These are phyloP conservation scores for Apis cerana DNA, from an alignment of 1,140 invertebrate species.

Conservation along the genomic window DNA sequence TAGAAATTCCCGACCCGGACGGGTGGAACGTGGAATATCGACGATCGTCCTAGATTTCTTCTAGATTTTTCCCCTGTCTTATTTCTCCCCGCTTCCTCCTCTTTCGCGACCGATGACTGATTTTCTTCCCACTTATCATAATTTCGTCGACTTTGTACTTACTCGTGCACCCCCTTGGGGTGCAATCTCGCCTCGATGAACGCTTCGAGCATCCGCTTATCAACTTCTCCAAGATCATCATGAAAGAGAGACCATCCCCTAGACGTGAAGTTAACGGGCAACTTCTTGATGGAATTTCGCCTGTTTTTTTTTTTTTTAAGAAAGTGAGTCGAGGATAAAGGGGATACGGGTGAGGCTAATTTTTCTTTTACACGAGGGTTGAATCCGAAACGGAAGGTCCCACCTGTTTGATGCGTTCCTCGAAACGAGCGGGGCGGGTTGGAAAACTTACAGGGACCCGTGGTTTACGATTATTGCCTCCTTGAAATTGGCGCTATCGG, in stretches of 20 bases:
- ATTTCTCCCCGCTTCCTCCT: not conserved
- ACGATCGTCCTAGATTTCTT: no score
- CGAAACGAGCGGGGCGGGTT: not conserved
- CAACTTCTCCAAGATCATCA: no score
- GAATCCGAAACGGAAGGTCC: not conserved
- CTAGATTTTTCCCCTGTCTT: not conserved
- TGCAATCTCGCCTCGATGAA: slow-evolving; percentile 2
- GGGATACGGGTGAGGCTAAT: not conserved
- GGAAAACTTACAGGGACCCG: not conserved
- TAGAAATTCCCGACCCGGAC: slow-evolving; percentile 40
- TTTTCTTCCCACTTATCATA: not conserved
- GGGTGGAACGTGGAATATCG: slow-evolving; percentile 11
- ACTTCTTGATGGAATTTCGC: slow-evolving; percentile 3
- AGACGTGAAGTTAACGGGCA: slow-evolving; percentile 1
- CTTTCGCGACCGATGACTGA: not conserved
- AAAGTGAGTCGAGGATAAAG: not conserved
- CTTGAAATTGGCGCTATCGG: not conserved
- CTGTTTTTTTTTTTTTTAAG: not conserved
- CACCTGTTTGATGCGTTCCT: not conserved
- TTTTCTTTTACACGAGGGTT: not conserved
- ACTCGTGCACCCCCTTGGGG: not conserved
- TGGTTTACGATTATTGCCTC: slow-evolving; percentile 10
- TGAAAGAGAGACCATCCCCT: not conserved
- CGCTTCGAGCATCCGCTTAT: not conserved
- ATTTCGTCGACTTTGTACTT: not conserved